A percentile compares a stretch with the other conserved stretches of the same genome.
Evolutionary conservation across 2,797 vertebrate species (phyloP).

Genomic region (Alouatta caraya): DNA sequence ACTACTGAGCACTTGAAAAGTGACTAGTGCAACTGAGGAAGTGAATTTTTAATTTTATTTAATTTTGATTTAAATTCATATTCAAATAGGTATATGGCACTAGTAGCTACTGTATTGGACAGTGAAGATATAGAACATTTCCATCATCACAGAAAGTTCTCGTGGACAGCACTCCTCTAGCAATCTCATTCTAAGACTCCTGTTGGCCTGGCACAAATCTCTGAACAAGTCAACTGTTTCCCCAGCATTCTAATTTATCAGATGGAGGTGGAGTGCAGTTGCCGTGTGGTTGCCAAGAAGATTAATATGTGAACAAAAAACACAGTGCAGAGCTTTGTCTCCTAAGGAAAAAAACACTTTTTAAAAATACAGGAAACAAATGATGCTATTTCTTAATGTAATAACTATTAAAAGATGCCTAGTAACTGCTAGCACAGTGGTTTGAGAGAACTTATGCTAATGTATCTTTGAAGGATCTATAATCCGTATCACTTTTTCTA

Average conservation of each 20-base stretch:
- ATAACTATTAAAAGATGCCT: background rate
- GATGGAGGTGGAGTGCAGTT: background rate
- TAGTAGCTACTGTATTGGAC: background rate
- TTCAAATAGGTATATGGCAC: background rate
- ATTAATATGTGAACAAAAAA: conserved; percentile 35
- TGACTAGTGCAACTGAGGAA: background rate
- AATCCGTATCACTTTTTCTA: conserved; percentile 29
- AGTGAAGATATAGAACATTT: background rate
- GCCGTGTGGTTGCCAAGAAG: conserved; percentile 31
- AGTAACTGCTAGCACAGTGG: background rate
- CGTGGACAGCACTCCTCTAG: background rate
- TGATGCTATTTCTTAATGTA: conserved; percentile 6
- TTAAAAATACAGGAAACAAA: conserved; percentile 20
- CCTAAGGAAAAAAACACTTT: background rate
- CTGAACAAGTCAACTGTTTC: background rate
- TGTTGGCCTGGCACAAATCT: background rate
- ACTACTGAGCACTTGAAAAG: background rate
- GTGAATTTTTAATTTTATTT: background rate
- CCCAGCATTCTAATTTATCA: background rate
- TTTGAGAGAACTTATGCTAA: background rate
- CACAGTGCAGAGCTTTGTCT: conserved; percentile 13
- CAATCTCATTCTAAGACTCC: background rate
- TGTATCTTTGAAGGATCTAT: background rate
- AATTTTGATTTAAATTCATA: background rate
- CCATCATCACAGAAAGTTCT: background rate